Base-by-base conservation (phyloP, 2,888 invertebrate species). In the Caenorhabditis sp. region DNA sequence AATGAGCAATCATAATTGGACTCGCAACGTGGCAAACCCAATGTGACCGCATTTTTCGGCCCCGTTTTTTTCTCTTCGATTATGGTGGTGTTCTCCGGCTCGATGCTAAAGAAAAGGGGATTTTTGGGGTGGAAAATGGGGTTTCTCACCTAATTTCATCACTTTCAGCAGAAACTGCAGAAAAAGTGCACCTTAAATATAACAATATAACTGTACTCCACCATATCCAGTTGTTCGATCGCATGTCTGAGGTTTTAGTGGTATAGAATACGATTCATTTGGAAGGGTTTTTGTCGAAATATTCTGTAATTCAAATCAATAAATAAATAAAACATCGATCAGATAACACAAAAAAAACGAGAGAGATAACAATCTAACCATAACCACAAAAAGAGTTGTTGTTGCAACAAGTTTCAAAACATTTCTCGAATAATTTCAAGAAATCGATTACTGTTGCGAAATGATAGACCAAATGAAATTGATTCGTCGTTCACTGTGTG, bases 1-100 rank as follows among this genome's bases (percentile, higher is more conserved):
- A 74, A 60, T 1, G 84, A 85, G 71, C 86, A 86, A 37, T 86
- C 83, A 58, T 80, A 69, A 66, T 84, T 80, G 23, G 77, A 63
- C 31, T 75, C 76, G 65, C 86, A 86, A 17, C 69, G 58, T 5
- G 84, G 86, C 31, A 82, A 66, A 14, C 76, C 80, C 75, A 70
- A 23, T 49, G 61, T 58, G 49, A 53, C 53, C 2, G 70, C 70
- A 23, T 31, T 70, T 62, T 70, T 70, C 36, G 70, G 65, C 23
- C 24, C 8, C 5, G 31, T 31, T 31, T 4, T 31, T 23, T 2
- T 24, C 27, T 57, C 57, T 17, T 57, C 57, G 1, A 57, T 36
- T 26, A 6, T 17, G n/a, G 5, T 21, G 24, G 24, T 26, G 57
- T 17, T 10, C 17, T 19, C 51, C n/a, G n/a, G n/a, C n/a, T n/a